Base-by-base conservation (phyloP, 35 echinoderm and acorn worm genomes). In the Lytechinus pictus region DNA sequence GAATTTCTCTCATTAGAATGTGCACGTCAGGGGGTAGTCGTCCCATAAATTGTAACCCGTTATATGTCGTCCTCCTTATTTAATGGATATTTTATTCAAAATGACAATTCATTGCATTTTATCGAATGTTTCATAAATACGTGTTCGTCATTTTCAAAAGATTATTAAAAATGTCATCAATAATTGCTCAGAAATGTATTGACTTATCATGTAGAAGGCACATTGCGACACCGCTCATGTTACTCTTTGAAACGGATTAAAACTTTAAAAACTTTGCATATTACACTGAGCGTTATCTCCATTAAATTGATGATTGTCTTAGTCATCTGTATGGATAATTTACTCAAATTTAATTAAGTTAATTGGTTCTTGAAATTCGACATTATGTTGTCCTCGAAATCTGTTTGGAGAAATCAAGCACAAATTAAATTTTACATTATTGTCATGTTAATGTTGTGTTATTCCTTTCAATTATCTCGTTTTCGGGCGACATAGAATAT, bases 1-100 rank as follows among this genome's bases (percentile, higher is more conserved):
- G 66, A 79, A 79, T 79, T 79, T 79, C 66, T 79, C 66, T 24
- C 66, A 79, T 79, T 79, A 79, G 66, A 79, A 79, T 79, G 16
- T 79, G 16, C 19, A 8, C 66, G 21, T n/a, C 66, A 79, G 66
- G 66, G 66, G 66, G 66, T 7, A 79, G 66, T 79, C 66, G n/a
- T 16, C 8, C 66, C 19, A 24, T 79, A 79, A 79, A 79, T 0
- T 24, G 66, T 79, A 4, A 79, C 66, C 66, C 66, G 8, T n/a
- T 24, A 79, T 79, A n/a, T 24, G 7, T 24, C 66, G 66, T 79
- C 66, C 66, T 24, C 14, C 56, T 9, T 79, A 21, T 16, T 6
- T 4, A 79, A 79, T 16, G 7, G 19, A n/a, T 79, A 16, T 6
- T 24, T 6, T 24, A 79, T 79, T 11, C 56, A 58, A 58, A 79